Evolutionary conservation across 2,113 vertebrate species (phyloP).

Genomic region (Diphyllodes magnificus): DNA sequence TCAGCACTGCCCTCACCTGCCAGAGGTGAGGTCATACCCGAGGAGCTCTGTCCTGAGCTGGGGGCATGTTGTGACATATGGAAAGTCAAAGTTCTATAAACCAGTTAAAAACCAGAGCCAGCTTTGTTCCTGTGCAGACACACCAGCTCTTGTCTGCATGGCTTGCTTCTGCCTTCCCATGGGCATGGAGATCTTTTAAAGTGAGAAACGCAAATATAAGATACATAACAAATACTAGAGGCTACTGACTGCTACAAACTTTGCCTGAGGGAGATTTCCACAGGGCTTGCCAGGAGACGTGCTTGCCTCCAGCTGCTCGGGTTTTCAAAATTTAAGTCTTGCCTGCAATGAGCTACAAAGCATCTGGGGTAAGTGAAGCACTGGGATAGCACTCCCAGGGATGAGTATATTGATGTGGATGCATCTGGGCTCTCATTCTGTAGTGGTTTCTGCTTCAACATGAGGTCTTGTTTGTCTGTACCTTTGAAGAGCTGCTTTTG

Average conservation of each 20-base stretch:
- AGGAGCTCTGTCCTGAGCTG: not conserved
- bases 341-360: not conserved
- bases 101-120: not conserved
- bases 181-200: not conserved
- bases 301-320: not conserved
- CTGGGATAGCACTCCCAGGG: not conserved
- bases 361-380: not conserved
- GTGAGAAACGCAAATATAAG: constrained; percentile 3
- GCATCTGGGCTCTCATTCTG: not conserved
- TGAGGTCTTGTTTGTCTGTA: not conserved
- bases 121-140: not conserved
- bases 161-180: not conserved
- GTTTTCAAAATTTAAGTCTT: not conserved
- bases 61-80: not conserved
- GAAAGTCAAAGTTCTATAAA: not conserved
- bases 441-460: not conserved
- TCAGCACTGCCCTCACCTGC: not conserved
- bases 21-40: not conserved
- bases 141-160: not conserved
- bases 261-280: constrained; percentile 16
- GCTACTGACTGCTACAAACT: not conserved
- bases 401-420: not conserved
- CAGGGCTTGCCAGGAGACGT: not conserved
- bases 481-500: not conserved
- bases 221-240: not conserved